These are phyloP conservation scores for Drosophila ercepeae DNA, from an alignment of 1,140 invertebrate genomes.

Conservation along the genomic window DNA sequence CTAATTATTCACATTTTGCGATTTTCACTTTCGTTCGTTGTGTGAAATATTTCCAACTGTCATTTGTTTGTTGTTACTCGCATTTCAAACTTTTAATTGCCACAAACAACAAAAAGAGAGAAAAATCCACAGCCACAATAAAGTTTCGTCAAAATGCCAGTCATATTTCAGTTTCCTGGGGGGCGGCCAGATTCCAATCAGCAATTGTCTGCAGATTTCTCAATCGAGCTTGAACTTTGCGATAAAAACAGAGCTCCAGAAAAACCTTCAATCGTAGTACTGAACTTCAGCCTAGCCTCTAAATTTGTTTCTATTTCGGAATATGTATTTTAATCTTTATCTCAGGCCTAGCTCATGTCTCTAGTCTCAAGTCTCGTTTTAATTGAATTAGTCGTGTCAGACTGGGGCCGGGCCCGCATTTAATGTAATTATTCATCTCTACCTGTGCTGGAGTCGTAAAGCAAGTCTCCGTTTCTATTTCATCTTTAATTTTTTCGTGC, in stretches of 20 bases:
- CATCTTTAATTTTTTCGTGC: conserved; percentile 51
- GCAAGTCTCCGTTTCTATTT: conserved; percentile 24
- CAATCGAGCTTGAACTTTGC: conserved; percentile 62
- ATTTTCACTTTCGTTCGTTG: conserved; percentile 80
- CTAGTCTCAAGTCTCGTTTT: conserved; percentile 28
- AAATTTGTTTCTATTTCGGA: conserved; percentile 1
- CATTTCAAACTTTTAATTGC: conserved; percentile 78
- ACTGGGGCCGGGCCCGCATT: conserved; percentile 37
- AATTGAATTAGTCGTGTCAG: conserved; percentile 60
- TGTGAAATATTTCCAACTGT: conserved; percentile 72
- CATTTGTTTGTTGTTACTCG: conserved; percentile 77
- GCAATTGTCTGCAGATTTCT: conserved; percentile 59
- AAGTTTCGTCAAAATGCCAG: conserved; percentile 75
- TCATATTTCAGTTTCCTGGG: conserved; percentile 75
- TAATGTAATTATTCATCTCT: conserved; percentile 35
- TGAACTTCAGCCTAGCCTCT: background rate
- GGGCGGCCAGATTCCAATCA: conserved; percentile 48
- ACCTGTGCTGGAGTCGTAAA: conserved; percentile 45
- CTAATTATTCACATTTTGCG: conserved; percentile 80
- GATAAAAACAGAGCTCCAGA: conserved; percentile 3
- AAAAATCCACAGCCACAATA: conserved; percentile 49
- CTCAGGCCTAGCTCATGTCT: conserved; percentile 12
- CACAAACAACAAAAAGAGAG: conserved; percentile 34
- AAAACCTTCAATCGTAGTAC: conserved; percentile 32
- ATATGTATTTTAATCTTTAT: conserved; percentile 10